Conservation (phyloP, 2,888 invertebrate species). For the Pyrochroa serraticornis region DNA sequence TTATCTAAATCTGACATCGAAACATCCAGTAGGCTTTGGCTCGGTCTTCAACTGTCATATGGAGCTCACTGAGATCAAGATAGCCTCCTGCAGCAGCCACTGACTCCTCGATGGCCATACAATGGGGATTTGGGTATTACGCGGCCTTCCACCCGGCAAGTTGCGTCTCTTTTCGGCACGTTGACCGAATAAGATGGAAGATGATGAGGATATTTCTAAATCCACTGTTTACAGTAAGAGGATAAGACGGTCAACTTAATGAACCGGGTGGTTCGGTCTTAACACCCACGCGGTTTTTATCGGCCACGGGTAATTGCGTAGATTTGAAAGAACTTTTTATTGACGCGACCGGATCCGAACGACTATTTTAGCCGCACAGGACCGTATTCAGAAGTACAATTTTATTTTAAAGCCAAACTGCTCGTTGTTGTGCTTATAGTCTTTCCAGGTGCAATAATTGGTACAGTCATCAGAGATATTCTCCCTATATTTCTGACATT, state of each 20-base stretch:
- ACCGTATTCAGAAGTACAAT: no score
- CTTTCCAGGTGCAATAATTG: no score
- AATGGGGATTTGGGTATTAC: constrained; percentile 40
- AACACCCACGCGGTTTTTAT: constrained; percentile 37
- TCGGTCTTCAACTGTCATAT: constrained; percentile 43
- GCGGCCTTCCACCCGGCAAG: constrained; percentile 15
- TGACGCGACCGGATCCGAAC: no score
- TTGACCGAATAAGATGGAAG: constrained; percentile 16
- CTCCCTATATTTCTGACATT: no score
- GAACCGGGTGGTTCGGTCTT: constrained; percentile 39
- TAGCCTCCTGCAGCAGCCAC: constrained; percentile 42
- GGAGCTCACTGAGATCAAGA: constrained; percentile 43
- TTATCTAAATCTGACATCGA: constrained; percentile 49
- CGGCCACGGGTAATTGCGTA: constrained; percentile 29
- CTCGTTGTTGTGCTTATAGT: no score
- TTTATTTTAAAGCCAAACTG: no score
- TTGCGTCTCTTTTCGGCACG: constrained; percentile 16
- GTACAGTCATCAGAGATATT: no score
- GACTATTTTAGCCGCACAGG: no score
- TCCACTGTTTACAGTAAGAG: constrained; percentile 45
- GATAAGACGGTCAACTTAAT: constrained; percentile 44
- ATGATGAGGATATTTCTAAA: constrained; percentile 27
- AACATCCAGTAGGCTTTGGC: constrained; percentile 39
- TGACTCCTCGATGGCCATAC: constrained; percentile 42
- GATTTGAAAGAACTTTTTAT: background rate